Conservation (phyloP, 23 tunicate species). For the Halocynthia roretzi region DNA sequence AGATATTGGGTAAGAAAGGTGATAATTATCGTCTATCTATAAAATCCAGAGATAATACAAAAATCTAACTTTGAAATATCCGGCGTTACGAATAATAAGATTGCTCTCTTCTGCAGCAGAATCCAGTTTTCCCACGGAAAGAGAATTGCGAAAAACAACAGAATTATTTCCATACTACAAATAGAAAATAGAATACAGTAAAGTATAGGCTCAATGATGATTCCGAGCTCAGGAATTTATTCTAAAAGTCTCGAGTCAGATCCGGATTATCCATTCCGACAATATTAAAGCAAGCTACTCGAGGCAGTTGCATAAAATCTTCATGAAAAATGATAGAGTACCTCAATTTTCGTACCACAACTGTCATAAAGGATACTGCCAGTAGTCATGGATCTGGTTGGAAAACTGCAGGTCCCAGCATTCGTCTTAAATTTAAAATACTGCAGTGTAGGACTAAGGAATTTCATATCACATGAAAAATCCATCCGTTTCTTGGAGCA, state of each 20-base stretch:
- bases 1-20: too few species aligned
- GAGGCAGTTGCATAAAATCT: too few species aligned
- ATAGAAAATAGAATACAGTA: background rate
- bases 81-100: background rate
- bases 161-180: background rate
- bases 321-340: background rate
- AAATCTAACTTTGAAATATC: background rate
- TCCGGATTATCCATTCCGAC: too few species aligned
- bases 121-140: background rate
- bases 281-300: too few species aligned
- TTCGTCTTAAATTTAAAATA: background rate
- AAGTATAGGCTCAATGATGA: too few species aligned
- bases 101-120: background rate
- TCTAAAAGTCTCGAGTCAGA: too few species aligned
- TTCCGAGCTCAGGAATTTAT: too few species aligned
- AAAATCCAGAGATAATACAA: background rate
- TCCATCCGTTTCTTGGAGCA: background rate
- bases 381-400: background rate
- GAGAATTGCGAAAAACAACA: background rate
- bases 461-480: background rate
- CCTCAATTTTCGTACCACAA: slow-evolving; percentile 4
- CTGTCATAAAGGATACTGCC: background rate
- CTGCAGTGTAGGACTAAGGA: slow-evolving; percentile 1
- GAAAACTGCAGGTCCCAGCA: background rate
- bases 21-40: background rate